These are phyloP conservation scores for Lepilemur ruficaudatus DNA, from an alignment of 2,797 vertebrate species.

Conservation along the genomic window DNA sequence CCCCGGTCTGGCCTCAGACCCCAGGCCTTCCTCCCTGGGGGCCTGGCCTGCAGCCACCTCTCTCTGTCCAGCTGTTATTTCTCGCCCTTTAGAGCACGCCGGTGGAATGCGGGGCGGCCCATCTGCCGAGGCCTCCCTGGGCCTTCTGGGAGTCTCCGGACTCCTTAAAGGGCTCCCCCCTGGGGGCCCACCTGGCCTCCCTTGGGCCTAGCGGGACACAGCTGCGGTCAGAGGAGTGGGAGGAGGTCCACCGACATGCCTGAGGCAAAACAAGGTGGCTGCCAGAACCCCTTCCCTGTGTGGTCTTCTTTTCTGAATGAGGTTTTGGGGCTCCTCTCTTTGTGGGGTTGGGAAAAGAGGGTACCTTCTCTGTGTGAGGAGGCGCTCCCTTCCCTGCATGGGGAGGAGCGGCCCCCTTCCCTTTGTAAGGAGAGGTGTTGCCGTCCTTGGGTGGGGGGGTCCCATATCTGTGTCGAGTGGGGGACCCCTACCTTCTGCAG, in stretches of 20 bases:
- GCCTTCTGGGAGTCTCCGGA: conserved; percentile 68
- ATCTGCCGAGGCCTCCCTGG: neutral
- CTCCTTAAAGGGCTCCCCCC: conserved; percentile 66
- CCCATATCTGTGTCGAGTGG: neutral
- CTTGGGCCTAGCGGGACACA: neutral
- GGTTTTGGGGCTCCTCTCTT: neutral
- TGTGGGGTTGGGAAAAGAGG: neutral
- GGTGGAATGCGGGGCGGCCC: conserved; percentile 39
- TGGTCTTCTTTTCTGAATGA: neutral
- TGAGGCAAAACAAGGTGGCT: conserved; percentile 74
- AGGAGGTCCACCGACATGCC: conserved; percentile 59
- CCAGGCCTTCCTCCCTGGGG: neutral
- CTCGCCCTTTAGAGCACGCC: conserved; percentile 58
- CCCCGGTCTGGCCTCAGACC: neutral
- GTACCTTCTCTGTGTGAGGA: neutral
- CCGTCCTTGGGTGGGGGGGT: neutral
- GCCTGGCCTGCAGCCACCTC: neutral
- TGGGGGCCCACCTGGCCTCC: conserved; percentile 40
- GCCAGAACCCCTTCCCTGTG: neutral
- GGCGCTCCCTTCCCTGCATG: neutral
- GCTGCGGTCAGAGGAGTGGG: neutral
- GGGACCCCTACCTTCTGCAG: neutral
- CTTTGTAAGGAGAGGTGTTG: neutral
- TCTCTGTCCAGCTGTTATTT: conserved; percentile 52
- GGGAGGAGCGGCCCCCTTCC: no score